Base-by-base conservation (phyloP, 1,140 invertebrate species). In the Drosophila pruinosa region DNA sequence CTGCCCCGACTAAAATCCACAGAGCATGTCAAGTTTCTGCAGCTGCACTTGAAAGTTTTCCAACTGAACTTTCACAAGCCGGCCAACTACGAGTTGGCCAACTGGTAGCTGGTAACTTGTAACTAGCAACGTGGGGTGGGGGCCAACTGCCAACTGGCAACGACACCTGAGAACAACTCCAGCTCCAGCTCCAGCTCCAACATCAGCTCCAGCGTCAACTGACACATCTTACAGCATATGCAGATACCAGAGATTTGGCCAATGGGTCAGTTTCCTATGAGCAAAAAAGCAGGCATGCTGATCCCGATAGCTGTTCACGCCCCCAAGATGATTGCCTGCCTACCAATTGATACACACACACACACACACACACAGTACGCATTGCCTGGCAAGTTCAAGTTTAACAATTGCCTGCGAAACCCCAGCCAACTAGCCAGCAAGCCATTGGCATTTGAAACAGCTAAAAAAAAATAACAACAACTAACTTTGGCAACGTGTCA, bases 401-500 rank as follows among this genome's bases (percentile, higher is more conserved):
- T 82, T 82, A 82, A 82, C 68, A 59, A 62, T 73, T 50, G 68
- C 67, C 59, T 72, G 58, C 63, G 64, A 80, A 75, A 65, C 31
- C 31, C 4, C 31, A 34, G 31, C 1, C 28, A 31, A 8, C 8
- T 8, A 31, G 28, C 28, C 6, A 31, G 48, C 36, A 36, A 74
- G 73, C 58, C 52, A 39, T 45, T 54, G 75, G 76, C 75, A 74
- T 78, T 78, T 78, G 76, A 53, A 41, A 57, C 26, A 24, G 12
- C 10, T 39, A 1, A 58, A 14, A 31, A 4, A 28, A 15, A 19
- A 57, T 1, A 24, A 17, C 7, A 17, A 45, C 14, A 59, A 71
- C 78, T 56, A 70, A 75, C 79, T 82, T 83, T 83, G 79, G 79
- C 79, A 82, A 82, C 79, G 79, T 82, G 79, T 82, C 79, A 75